Conservation (phyloP, 1,140 invertebrate species). For the Oryctes rhinoceros region DNA sequence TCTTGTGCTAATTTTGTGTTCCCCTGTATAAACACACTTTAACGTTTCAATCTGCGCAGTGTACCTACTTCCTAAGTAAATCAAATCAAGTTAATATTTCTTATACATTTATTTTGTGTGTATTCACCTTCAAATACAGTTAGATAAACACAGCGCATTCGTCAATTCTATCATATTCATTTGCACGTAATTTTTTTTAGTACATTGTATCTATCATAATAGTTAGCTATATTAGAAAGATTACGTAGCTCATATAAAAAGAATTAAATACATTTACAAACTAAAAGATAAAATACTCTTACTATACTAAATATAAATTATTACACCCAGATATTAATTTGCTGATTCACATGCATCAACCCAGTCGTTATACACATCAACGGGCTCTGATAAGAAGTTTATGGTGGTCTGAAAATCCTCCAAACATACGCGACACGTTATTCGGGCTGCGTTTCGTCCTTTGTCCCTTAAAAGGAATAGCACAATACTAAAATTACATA, state of each 20-base stretch:
- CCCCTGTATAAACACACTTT: too few species aligned
- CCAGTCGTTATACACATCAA: constrained; percentile 99
- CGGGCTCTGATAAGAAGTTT: constrained; percentile 94
- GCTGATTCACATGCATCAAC: constrained; percentile 97
- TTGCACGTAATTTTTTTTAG: not conserved
- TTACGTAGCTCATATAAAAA: constrained; percentile 9
- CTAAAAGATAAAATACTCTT: not conserved
- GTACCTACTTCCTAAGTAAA: too few species aligned
- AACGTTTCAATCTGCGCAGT: too few species aligned
- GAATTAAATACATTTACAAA: not conserved
- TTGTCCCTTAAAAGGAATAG: constrained; percentile 81
- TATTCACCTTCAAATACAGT: not conserved
- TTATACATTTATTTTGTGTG: too few species aligned
- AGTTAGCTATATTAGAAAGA: not conserved
- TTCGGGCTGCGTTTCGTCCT: constrained; percentile 88
- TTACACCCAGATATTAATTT: constrained; percentile 68
- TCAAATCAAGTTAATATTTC: too few species aligned
- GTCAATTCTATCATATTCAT: not conserved
- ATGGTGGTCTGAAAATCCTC: constrained; percentile 98
- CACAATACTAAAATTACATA: not conserved
- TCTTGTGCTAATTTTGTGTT: too few species aligned
- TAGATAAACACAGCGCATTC: not conserved
- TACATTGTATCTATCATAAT: not conserved
- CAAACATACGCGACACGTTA: constrained; percentile 92
- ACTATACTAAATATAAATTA: not conserved